Conservation (phyloP, 2,113 vertebrate species). For the Sander lucioperca region DNA sequence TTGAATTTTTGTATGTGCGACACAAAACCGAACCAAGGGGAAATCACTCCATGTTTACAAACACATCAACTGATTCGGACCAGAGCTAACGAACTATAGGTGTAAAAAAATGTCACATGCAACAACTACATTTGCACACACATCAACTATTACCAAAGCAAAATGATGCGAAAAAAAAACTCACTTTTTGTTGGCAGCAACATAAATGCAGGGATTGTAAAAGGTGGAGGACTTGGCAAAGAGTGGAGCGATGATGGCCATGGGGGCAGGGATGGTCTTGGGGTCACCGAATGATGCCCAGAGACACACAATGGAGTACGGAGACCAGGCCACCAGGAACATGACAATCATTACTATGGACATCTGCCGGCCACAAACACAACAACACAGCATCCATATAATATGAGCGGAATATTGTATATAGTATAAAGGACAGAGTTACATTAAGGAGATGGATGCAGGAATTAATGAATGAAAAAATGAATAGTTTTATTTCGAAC, state of each 20-base stretch:
- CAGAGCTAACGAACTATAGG: no score
- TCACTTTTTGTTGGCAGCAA: conserved; percentile 96
- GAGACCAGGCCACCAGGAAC: conserved; percentile 98
- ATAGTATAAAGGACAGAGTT: not conserved
- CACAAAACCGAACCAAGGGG: no score
- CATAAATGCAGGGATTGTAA: conserved; percentile 98
- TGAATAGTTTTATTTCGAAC: no score
- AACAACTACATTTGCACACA: not conserved
- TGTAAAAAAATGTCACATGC: not conserved
- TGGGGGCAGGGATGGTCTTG: conserved; percentile 89
- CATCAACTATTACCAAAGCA: not conserved
- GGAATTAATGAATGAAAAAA: no score
- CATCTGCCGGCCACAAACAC: conserved; percentile 86
- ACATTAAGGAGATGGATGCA: not conserved
- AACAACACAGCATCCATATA: not conserved
- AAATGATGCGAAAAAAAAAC: conserved; percentile 45
- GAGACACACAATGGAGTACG: conserved; percentile 95
- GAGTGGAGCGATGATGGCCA: conserved; percentile 97
- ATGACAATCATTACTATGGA: conserved; percentile 96
- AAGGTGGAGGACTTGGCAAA: conserved; percentile 99
- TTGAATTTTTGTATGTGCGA: no score
- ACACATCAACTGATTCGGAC: no score
- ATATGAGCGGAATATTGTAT: not conserved
- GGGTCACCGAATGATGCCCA: conserved; percentile 97
- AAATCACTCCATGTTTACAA: no score